A percentile compares a stretch with the other conserved stretches of the same genome.
These are phyloP conservation scores for Amphiprion clarkii DNA, from an alignment of 2,797 vertebrate species.

Conservation along the genomic window DNA sequence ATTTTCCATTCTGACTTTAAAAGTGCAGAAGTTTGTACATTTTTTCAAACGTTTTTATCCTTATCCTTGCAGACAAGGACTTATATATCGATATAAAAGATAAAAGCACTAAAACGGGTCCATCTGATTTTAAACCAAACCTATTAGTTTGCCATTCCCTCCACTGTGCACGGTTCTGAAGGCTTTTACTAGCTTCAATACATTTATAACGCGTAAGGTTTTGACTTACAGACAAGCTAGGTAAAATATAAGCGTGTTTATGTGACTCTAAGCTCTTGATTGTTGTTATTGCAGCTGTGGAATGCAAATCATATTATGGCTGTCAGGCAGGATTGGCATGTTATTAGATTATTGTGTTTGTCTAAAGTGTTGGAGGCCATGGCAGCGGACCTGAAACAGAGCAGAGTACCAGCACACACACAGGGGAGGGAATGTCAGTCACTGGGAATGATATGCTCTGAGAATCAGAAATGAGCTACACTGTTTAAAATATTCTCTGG, in stretches of 20 bases:
- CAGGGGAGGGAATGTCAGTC: conserved; percentile 20
- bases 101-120: background rate
- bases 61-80: background rate
- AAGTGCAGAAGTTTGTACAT: background rate
- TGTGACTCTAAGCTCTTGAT: background rate
- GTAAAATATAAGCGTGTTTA: background rate
- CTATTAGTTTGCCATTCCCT: background rate
- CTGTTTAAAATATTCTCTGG: conserved; percentile 16
- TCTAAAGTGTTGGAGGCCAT: conserved; percentile 47
- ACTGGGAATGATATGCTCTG: conserved; percentile 24
- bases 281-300: conserved; percentile 38
- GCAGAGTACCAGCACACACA: conserved; percentile 37
- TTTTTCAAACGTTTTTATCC: background rate
- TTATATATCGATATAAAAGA: conserved; percentile 3
- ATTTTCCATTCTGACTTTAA: conserved; percentile 6
- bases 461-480: conserved; percentile 27
- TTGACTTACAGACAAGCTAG: background rate
- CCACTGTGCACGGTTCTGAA: background rate
- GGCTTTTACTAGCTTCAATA: background rate
- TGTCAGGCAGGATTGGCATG: conserved; percentile 53
- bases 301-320: conserved; percentile 53
- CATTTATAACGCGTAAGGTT: conserved; percentile 2
- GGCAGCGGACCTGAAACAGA: conserved; percentile 51
- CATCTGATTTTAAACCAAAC: background rate
- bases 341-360: conserved; percentile 65